These are phyloP conservation scores for Dendrolimus punctatus DNA, from an alignment of 1,140 invertebrate genomes.

Conservation along the genomic window DNA sequence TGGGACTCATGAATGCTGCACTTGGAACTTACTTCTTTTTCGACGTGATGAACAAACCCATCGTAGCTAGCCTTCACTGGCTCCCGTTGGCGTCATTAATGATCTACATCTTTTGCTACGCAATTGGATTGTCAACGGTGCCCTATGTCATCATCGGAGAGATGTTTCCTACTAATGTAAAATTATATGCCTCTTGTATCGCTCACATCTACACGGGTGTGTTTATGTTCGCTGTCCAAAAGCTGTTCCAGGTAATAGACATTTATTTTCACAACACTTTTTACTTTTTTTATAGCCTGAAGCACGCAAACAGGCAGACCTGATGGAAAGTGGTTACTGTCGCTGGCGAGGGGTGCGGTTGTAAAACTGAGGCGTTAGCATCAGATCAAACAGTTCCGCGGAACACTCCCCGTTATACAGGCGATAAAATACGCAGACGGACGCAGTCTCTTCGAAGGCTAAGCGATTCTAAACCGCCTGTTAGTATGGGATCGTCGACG, in stretches of 20 bases:
- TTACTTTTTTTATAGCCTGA: too few relatives aligned
- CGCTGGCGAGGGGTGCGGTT: too few relatives aligned
- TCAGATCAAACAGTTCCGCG: too few relatives aligned
- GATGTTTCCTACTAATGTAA: slow-evolving; percentile 80
- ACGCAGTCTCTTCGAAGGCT: too few relatives aligned
- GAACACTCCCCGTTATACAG: too few relatives aligned
- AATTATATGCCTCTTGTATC: slow-evolving; percentile 79
- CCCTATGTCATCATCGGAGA: slow-evolving; percentile 83
- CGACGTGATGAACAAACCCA: slow-evolving; percentile 31
- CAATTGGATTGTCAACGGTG: slow-evolving; percentile 79
- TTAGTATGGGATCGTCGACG: too few relatives aligned
- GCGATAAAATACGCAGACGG: too few relatives aligned
- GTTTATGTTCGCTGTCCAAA: slow-evolving; percentile 82
- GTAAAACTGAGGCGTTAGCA: too few relatives aligned
- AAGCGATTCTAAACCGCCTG: too few relatives aligned
- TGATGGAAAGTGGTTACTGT: too few relatives aligned
- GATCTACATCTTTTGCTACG: slow-evolving; percentile 80
- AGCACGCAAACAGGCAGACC: too few relatives aligned
- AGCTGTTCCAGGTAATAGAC: slow-evolving; percentile 75
- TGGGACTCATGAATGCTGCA: slow-evolving; percentile 69
- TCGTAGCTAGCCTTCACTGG: slow-evolving; percentile 62
- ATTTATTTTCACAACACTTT: slow-evolving; percentile 1
- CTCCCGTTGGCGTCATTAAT: slow-evolving; percentile 79
- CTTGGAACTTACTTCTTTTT: slow-evolving; percentile 75
- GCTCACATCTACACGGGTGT: slow-evolving; percentile 81